These are phyloP conservation scores for Urocynchramus pylzowi DNA, from an alignment of 2,113 vertebrate species.

Conservation along the genomic window DNA sequence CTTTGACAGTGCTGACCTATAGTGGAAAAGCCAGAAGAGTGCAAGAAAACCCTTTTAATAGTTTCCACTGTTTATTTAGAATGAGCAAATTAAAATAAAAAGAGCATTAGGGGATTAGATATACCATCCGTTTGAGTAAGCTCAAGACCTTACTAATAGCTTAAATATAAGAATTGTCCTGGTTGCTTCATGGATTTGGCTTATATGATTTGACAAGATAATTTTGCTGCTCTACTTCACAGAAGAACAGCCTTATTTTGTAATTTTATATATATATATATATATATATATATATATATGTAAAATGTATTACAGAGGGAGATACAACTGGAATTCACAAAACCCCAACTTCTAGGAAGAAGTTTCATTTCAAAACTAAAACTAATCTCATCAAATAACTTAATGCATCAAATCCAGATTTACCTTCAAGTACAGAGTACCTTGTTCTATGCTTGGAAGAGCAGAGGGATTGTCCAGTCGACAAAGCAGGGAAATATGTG, in stretches of 20 bases:
- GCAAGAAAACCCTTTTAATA: neutral
- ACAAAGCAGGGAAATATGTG: neutral
- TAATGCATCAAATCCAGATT: neutral
- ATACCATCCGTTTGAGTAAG: neutral
- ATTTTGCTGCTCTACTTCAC: neutral
- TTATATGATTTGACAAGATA: neutral
- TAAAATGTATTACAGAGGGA: neutral
- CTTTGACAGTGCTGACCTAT: neutral
- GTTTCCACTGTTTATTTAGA: neutral
- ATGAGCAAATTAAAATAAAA: neutral
- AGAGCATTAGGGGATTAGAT: neutral
- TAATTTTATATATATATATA: neutral
- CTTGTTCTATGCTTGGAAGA: neutral
- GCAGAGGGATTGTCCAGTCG: neutral
- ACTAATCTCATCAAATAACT: neutral
- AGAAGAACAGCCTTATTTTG: neutral
- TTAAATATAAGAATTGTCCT: neutral
- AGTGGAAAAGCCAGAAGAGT: neutral
- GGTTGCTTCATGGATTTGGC: neutral
- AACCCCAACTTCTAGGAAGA: neutral
- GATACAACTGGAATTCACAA: neutral
- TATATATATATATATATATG: too few relatives aligned
- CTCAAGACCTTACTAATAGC: neutral
- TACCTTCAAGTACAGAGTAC: neutral
- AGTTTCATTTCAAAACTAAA: neutral